Base-by-base conservation (phyloP, 1,140 invertebrate species). In the Rhagoletis zephyria region DNA sequence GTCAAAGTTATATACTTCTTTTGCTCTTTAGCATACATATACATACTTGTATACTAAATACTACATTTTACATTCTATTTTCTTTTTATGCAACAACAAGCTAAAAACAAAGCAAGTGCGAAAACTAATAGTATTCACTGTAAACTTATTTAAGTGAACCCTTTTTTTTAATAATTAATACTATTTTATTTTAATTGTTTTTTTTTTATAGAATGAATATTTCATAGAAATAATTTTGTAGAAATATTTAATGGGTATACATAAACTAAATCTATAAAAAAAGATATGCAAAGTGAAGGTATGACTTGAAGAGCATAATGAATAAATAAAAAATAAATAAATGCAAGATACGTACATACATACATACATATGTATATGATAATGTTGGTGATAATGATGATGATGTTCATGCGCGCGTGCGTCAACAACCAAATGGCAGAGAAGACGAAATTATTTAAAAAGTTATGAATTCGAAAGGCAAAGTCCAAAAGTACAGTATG, bases 141-240 rank as follows among this genome's bases (percentile, higher is more conserved):
- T 81, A 81, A 81, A 30, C 74, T 81, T 81, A 81, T 42, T 81
- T 81, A 48, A 81, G 74, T 56, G 74, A 81, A 81, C 74, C 56
- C 74, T 56, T 56, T 81, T 81, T 81, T 81, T 81, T 59, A 19
- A 81, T 70, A 70, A 45, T 81, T 81, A 81, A 81, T 56, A 81
- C n/a, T 56, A 48, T 81, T 81, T 56, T 81, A 81, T 10, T 81
- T 81, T 81, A 81, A 81, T 48, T 42, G n/a, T 56, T 81, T 77
- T 81, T 81, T 81, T 16, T 56, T 81, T 81, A 56, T 81, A 48
- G 3, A 81, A 81, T 9, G n/a, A n/a, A 7, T 81, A 5, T 81
- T 81, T 81, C 74, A 81, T 81, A 81, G 74, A 81, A 81, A 81
- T 81, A 81, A 81, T 81, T 81, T 81, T 81, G 48, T 81, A 81